These are phyloP conservation scores for Penaeus chinensis DNA, from an alignment of 1,140 invertebrate species.

Conservation along the genomic window DNA sequence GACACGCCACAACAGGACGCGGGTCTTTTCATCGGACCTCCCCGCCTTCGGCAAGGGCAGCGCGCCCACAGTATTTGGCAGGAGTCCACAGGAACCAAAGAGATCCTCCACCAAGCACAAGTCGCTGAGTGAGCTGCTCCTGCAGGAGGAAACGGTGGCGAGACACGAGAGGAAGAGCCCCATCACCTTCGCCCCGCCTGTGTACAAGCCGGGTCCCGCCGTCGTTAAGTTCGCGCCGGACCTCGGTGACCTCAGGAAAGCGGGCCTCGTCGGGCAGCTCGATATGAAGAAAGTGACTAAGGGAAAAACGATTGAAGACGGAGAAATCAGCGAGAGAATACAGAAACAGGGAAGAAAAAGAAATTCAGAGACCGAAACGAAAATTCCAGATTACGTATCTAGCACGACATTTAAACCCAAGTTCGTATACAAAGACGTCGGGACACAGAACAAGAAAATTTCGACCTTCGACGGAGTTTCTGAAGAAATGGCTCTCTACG, in stretches of 20 bases:
- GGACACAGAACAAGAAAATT: not conserved
- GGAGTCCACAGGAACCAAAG: too few relatives aligned
- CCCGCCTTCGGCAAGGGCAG: too few relatives aligned
- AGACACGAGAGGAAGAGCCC: not conserved
- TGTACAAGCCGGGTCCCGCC: conserved; percentile 29
- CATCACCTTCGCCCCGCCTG: not conserved
- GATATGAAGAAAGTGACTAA: not conserved
- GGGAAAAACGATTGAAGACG: not conserved
- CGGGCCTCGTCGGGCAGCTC: not conserved
- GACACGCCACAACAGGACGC: not conserved
- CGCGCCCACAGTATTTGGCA: too few relatives aligned
- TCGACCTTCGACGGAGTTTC: not conserved
- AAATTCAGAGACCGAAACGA: not conserved
- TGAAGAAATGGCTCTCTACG: conserved; percentile 16
- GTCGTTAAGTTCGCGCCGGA: conserved; percentile 8
- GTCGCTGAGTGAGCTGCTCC: too few relatives aligned
- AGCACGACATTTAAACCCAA: not conserved
- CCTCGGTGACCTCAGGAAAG: not conserved
- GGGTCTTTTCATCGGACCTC: not conserved
- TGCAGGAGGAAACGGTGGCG: too few relatives aligned
- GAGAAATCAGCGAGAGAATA: not conserved
- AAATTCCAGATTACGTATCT: not conserved
- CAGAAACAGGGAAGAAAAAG: not conserved
- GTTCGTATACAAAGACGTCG: not conserved
- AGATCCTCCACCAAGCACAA: too few relatives aligned